Base-by-base conservation (phyloP, 1,140 invertebrate genomes). In the Eriocheir sinensis region DNA sequence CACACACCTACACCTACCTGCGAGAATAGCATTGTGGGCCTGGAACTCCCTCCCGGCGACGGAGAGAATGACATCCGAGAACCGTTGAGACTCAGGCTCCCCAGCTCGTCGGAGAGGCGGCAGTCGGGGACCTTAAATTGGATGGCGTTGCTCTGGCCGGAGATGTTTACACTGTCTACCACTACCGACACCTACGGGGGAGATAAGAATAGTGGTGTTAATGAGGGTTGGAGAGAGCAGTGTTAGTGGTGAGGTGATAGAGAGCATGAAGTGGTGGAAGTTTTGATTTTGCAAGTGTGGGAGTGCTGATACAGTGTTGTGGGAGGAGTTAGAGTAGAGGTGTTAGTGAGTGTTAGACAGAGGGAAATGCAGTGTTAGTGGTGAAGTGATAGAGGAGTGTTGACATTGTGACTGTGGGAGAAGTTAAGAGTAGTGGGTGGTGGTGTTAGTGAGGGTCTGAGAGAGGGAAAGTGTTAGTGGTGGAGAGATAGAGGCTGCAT, bases 101-200 rank as follows among this genome's bases (percentile, higher is more conserved):
- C 98, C 95, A 99, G 97, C 97, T 99, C 99, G 96, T 99, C 99
- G 34, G 99, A 98, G 81, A 99, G 97, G 96, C 98, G 98, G 97
- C 99, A 99, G 96, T 99, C 99, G 92, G 99, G 99, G 96, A 99
- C 99, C 98, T 99, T 99, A 96, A 99, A 99, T 97, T 99, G 98
- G 96, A 99, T 98, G 96, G 99, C 98, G 96, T 99, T 99, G 96
- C 98, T 99, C 97, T 99, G 99, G 72, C 99, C 99, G 96, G 98
- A 99, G 96, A 99, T 99, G 97, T 99, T 99, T 94, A 99, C 99
- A 97, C 99, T 99, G 97, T 99, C 99, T 93, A 99, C 99, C 21
- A 99, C 99, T 15, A 99, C 99, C 96, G 98, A 98, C 96, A 99
- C 98, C 98, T 98, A 96, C 79, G 41, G 9, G 0, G 1, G 60